A percentile compares a stretch with the other conserved stretches of the same genome.
Conservation (phyloP, 1,140 invertebrate genomes). For the Caenorhabditis latens region DNA sequence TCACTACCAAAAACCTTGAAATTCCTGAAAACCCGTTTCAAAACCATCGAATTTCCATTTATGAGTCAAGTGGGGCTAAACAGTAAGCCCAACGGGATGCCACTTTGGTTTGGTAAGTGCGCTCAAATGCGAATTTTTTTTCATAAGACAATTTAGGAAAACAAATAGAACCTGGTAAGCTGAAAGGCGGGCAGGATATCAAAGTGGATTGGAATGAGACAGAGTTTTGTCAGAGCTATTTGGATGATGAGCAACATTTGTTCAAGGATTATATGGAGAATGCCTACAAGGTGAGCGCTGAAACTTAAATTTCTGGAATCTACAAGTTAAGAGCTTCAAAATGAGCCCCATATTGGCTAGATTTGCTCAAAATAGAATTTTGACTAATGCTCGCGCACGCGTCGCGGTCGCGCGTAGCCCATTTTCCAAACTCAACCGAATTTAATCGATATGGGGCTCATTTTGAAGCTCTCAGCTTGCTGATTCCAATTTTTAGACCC, state of each 20-base stretch:
- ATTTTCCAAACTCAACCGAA: neutral
- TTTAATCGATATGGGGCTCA: neutral
- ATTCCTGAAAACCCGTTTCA: slow-evolving; percentile 42
- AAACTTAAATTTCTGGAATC: neutral
- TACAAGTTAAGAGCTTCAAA: neutral
- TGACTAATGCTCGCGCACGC: neutral
- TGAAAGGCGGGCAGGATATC: neutral
- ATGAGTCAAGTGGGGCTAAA: slow-evolving; percentile 64
- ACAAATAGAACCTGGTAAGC: slow-evolving; percentile 19
- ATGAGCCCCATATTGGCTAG: neutral
- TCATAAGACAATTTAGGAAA: neutral
- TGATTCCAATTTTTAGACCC: neutral
- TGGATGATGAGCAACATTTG: neutral
- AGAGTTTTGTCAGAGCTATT: neutral
- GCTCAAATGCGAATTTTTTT: neutral
- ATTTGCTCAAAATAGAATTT: neutral
- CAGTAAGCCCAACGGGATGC: slow-evolving; percentile 58
- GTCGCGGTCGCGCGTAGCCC: neutral
- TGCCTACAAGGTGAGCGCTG: neutral
- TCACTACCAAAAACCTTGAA: slow-evolving; percentile 45
- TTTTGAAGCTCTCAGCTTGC: neutral
- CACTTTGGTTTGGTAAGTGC: slow-evolving; percentile 55
- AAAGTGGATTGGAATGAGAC: neutral
- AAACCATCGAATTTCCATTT: slow-evolving; percentile 56
- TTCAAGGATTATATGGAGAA: neutral